Evolutionary conservation across 1,140 invertebrate species (phyloP).

Genomic region (Rhagoletis zephyria): DNA sequence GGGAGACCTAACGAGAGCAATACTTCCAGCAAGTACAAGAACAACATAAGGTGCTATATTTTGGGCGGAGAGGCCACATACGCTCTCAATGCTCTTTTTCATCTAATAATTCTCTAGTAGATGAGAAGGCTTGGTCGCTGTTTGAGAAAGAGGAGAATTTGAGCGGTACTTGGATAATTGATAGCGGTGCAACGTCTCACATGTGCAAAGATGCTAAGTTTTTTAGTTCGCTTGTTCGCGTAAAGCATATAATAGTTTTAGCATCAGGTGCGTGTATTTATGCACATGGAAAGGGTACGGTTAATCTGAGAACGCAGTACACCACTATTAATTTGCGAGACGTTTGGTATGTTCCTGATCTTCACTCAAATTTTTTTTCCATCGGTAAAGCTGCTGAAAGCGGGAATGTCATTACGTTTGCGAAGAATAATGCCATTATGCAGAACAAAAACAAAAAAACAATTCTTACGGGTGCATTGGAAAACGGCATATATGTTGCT

Average conservation of each 20-base stretch:
- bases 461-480: too few species aligned
- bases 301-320: constrained; percentile 37
- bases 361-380: constrained; percentile 14
- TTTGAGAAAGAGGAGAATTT: neutral
- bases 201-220: constrained; percentile 30
- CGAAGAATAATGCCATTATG: too few species aligned
- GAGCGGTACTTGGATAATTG: constrained; percentile 42
- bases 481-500: too few species aligned
- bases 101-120: neutral
- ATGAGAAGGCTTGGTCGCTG: constrained; percentile 18
- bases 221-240: constrained; percentile 8
- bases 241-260: constrained; percentile 49
- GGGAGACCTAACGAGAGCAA: neutral
- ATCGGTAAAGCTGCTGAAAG: too few species aligned
- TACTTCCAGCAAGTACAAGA: constrained; percentile 8
- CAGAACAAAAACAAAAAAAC: too few species aligned
- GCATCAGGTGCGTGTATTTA: constrained; percentile 46
- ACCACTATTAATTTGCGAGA: constrained; percentile 27
- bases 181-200: constrained; percentile 51
- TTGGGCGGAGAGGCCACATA: constrained; percentile 32
- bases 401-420: too few species aligned
- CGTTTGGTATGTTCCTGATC: constrained; percentile 50
- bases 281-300: constrained; percentile 17
- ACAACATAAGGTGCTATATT: constrained; percentile 53
- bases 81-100: constrained; percentile 46